Evolutionary conservation across 1,140 invertebrate genomes (phyloP), one percentile per base, ranked within the genome.

Genomic region (Zaprionus lachaisei): DNA sequence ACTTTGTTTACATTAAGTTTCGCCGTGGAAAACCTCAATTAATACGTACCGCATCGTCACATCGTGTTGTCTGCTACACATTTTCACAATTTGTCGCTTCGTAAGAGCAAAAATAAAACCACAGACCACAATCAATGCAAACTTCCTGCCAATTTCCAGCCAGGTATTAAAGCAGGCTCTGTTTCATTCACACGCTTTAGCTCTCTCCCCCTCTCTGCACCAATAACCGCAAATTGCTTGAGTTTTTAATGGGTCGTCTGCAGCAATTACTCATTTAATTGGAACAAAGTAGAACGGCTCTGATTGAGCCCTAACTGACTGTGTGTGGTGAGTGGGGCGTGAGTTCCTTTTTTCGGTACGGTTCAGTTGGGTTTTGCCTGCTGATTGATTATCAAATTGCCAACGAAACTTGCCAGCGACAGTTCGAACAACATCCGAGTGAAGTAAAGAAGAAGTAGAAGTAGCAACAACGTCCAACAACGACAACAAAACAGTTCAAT

Each of bases 361-460:
- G 44, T 51, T 54, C 49, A 49, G 26, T 66, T 41, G 31, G 51
- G 67, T 34, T 31, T 64, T 51, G 22, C 44, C 67, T 57, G 76
- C 58, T 82, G 79, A 82, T 83, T 83, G 81, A 82, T 83, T 83
- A 83, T 83, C 77, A 69, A 83, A 83, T 83, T 65, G 80, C 72
- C 77, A 51, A 38, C 65, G 61, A 77, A 76, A 81, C 71, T 72
- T 20, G 41, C 65, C 31, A 69, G 61, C 58, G 54, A 77, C 73
- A 77, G 49, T 56, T 62, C 15, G 6, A 47, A 69, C 72, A 74
- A 77, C 26, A 51, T 51, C 20, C 47, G 20, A 47, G 47, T 6
- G 12, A 9, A 49, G n/a, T 6, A 22, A 9, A 49, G n/a, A 49
- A 49, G 17, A 20, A 47, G 2, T 17, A 41, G 38, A n/a, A n/a